Evolutionary conservation across 2,113 vertebrate genomes (phyloP), one percentile per base, ranked within the genome.

Genomic region (Xerus inauris): DNA sequence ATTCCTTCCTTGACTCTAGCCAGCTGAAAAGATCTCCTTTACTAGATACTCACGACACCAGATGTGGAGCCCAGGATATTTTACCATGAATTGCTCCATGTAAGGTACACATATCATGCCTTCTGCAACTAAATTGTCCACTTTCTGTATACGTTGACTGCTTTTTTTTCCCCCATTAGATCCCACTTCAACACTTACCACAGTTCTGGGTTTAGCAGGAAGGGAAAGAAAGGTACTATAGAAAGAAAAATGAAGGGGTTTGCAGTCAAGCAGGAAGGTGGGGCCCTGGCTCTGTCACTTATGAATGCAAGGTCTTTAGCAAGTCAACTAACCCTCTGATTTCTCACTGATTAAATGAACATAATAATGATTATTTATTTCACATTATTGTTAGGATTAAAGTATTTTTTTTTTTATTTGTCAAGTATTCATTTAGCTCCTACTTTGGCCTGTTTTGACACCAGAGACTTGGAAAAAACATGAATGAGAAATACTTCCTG

Each of bases 401-500:
- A 75, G 47, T 22, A 93, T 67, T 90, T 86, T 47, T 72, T 91
- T n/a, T 47, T 72, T 91, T n/a, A 64, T 67, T 85, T 45, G 90
- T 28, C 32, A 73, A 73, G 20, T 40, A 83, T 5, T 35, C 64
- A 51, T 64, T 89, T 65, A 93, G 51, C 12, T 20, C 35, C 71
- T 45, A 38, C 59, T 19, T 45, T 64, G 22, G 47, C 47, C 47
- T 77, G 42, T 69, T 84, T 57, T 26, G 47, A 20, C 40, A 32
- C 14, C 22, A 90, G 45, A 90, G 47, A 54, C 59, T 82, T 79
- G 28, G 54, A 40, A 77, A 24, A 73, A 14, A 82, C 51, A 3
- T 79, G 38, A 79, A 42, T 26, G 65, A 82, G 47, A 8, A 35
- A 73, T 11, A 26, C 1, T 32, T 13, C 35, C 9, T 83, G 59